Percentiles rank a stretch among this genome's conserved stretches.
Evolutionary conservation across 1,140 invertebrate genomes (phyloP).

Genomic region (Drosophila tsacasi): DNA sequence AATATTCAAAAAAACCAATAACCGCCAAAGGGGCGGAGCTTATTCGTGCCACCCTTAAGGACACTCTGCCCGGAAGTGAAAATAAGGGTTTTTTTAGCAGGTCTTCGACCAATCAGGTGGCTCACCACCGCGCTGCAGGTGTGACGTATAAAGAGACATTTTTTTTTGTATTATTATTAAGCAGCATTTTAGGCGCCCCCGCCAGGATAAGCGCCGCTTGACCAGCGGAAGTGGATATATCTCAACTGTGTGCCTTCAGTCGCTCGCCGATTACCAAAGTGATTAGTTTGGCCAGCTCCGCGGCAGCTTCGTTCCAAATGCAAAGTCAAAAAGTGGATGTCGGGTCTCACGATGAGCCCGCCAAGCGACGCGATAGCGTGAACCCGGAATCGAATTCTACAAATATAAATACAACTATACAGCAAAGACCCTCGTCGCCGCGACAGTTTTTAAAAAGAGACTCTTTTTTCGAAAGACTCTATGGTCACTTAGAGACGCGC

Average conservation of each 20-base stretch:
- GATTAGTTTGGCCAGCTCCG: conserved; percentile 58
- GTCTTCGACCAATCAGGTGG: conserved; percentile 42
- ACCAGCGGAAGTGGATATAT: conserved; percentile 64
- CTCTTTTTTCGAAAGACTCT: conserved; percentile 86
- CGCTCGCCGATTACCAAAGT: conserved; percentile 62
- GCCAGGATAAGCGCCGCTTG: conserved; percentile 60
- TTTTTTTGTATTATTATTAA: conserved; percentile 62
- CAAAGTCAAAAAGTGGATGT: conserved; percentile 35
- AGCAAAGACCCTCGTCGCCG: conserved; percentile 86
- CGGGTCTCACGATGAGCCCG: conserved; percentile 7
- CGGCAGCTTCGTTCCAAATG: conserved; percentile 34
- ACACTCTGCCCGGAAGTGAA: conserved; percentile 26
- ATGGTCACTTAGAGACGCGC: conserved; percentile 86
- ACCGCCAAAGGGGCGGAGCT: conserved; percentile 12
- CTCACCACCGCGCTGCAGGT: conserved; percentile 31
- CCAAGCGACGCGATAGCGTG: conserved; percentile 7
- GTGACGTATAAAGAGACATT: conserved; percentile 3
- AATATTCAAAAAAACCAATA: too few species aligned
- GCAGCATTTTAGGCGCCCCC: conserved; percentile 55
- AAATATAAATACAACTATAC: conserved; percentile 14
- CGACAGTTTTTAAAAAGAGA: conserved; percentile 86
- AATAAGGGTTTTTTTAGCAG: conserved; percentile 12
- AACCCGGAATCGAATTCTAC: conserved; percentile 14
- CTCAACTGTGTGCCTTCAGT: conserved; percentile 44
- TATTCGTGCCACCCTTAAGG: conserved; percentile 24